phyloP scores from a whole-genome alignment of 1,140 invertebrate genomes.

The Steinernema khuongi region DNA sequence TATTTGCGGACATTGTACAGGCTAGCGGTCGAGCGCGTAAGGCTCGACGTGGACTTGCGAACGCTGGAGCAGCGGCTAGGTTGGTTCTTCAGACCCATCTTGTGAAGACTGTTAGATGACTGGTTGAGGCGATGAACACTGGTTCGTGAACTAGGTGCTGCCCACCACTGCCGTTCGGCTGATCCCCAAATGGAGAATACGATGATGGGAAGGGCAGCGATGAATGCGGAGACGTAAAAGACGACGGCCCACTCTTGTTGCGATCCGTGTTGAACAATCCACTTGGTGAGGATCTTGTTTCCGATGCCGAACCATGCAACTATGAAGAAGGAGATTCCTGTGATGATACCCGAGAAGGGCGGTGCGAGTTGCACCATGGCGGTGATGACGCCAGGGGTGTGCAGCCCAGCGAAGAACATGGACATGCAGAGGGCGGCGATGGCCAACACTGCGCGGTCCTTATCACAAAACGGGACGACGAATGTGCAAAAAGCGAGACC shows the following conservation, averaged over 20 bases:
- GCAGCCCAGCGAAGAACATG: slow-evolving; percentile 55
- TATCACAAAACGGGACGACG: slow-evolving; percentile 49
- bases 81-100: not conserved
- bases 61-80: slow-evolving; percentile 1
- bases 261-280: slow-evolving; percentile 53
- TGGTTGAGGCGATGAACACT: slow-evolving; percentile 13
- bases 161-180: slow-evolving; percentile 48
- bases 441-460: slow-evolving; percentile 46
- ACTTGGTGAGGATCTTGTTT: slow-evolving; percentile 56
- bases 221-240: slow-evolving; percentile 52
- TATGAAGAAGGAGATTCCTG: slow-evolving; percentile 45
- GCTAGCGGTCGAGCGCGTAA: not conserved
- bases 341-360: slow-evolving; percentile 54
- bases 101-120: slow-evolving; percentile 4
- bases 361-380: slow-evolving; percentile 56
- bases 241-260: slow-evolving; percentile 53
- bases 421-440: slow-evolving; percentile 49
- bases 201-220: slow-evolving; percentile 51
- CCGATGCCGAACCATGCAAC: slow-evolving; percentile 57
- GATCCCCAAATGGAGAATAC: slow-evolving; percentile 52
- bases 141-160: slow-evolving; percentile 27
- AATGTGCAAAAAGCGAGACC: slow-evolving; percentile 51
- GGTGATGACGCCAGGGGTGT: slow-evolving; percentile 53
- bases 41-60: not conserved
- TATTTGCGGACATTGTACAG: not conserved